These are phyloP conservation scores for Bubo blakistoni DNA, from an alignment of 2,113 vertebrate species.

Conservation along the genomic window DNA sequence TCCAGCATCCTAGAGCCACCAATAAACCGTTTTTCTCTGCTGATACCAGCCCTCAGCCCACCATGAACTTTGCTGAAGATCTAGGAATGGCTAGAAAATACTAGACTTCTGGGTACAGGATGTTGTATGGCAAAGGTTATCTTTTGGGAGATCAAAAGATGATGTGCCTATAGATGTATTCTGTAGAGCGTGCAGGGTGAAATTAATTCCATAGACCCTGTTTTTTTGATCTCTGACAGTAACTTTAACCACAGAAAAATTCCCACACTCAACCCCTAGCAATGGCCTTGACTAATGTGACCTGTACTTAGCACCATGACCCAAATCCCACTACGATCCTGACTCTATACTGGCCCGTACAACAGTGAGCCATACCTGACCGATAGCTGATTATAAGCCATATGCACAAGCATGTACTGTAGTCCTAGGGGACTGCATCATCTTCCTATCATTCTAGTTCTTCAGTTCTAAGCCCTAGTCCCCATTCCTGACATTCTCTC, in stretches of 20 bases:
- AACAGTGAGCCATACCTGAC: neutral
- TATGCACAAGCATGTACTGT: neutral
- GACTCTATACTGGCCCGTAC: neutral
- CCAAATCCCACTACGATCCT: neutral
- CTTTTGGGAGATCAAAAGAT: neutral
- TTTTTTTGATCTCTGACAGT: neutral
- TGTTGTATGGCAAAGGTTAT: neutral
- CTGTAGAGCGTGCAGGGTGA: neutral
- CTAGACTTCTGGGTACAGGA: neutral
- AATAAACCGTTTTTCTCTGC: neutral
- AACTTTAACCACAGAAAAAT: neutral
- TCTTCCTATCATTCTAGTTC: neutral
- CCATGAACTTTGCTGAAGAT: neutral
- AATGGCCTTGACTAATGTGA: neutral
- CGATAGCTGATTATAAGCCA: neutral
- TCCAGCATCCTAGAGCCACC: neutral
- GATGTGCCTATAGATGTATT: neutral
- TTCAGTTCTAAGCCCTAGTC: neutral
- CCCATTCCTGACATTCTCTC: neutral
- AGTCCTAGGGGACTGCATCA: neutral
- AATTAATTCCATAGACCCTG: neutral
- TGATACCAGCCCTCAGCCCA: neutral
- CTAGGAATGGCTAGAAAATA: neutral
- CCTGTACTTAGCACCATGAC: neutral
- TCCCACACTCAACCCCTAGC: neutral